Conservation (phyloP, 2,888 invertebrate genomes). For the Nebria salina region DNA sequence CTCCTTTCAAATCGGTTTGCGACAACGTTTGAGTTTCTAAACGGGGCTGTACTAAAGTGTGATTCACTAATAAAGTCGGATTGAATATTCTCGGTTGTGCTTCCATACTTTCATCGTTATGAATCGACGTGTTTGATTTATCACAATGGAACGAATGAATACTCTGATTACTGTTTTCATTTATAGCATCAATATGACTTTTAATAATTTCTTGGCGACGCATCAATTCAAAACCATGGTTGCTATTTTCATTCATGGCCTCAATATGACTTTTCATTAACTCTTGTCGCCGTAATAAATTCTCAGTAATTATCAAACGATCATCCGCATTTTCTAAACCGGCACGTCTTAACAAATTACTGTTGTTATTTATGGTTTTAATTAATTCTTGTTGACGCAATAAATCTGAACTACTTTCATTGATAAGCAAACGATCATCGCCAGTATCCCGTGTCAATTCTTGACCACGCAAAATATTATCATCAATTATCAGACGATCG, state of each 20-base stretch:
- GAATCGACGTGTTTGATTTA: constrained; percentile 39
- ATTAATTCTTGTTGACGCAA: constrained; percentile 22
- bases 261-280: constrained; percentile 36
- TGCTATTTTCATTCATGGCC: constrained; percentile 53
- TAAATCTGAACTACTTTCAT: constrained; percentile 57
- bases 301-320: constrained; percentile 52
- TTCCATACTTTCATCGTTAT: constrained; percentile 35
- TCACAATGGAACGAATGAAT: constrained; percentile 32
- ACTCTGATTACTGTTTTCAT: constrained; percentile 52
- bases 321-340: background rate
- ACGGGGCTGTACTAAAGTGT: background rate
- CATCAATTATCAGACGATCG: constrained; percentile 50
- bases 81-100: constrained; percentile 24
- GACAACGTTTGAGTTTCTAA: constrained; percentile 31
- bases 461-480: constrained; percentile 51
- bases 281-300: constrained; percentile 49
- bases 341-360: constrained; percentile 15
- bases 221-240: constrained; percentile 11
- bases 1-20: constrained; percentile 67
- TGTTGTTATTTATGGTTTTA: constrained; percentile 50
- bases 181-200: constrained; percentile 47
- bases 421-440: constrained; percentile 47
- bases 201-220: constrained; percentile 36
- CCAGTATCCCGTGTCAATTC: background rate
- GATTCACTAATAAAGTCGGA: constrained; percentile 19